These are phyloP conservation scores for Macrobrachium rosenbergii DNA, from an alignment of 1,140 invertebrate genomes.

Conservation along the genomic window DNA sequence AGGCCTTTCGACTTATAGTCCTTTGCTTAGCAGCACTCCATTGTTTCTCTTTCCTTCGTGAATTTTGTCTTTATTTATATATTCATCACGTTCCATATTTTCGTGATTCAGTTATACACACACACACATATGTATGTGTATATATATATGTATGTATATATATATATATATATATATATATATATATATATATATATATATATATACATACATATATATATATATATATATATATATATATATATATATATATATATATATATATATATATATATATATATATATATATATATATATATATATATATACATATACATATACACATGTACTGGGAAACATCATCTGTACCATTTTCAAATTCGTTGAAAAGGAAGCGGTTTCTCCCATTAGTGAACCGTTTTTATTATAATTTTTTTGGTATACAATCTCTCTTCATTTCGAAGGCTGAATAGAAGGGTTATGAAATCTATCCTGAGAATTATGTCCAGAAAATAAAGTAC, in stretches of 20 bases:
- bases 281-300: slow-evolving; percentile 17
- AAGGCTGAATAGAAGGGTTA: too few relatives aligned
- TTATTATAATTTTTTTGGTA: too few relatives aligned
- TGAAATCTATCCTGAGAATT: too few relatives aligned
- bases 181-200: slow-evolving; percentile 15
- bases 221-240: slow-evolving; percentile 19
- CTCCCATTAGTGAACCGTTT: too few relatives aligned
- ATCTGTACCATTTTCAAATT: too few relatives aligned
- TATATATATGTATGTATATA: slow-evolving; percentile 10
- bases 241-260: slow-evolving; percentile 8
- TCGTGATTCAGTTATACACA: not conserved
- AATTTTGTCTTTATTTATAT: not conserved
- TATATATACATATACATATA: slow-evolving; percentile 10
- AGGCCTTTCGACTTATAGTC: too few relatives aligned
- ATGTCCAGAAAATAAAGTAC: too few relatives aligned
- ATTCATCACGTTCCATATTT: not conserved
- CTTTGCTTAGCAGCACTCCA: too few relatives aligned
- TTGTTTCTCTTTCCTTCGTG: too few relatives aligned
- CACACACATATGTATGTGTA: not conserved
- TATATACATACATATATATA: slow-evolving; percentile 4
- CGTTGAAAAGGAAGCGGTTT: too few relatives aligned
- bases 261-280: slow-evolving; percentile 7
- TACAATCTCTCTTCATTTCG: too few relatives aligned
- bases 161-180: slow-evolving; percentile 11
- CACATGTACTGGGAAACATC: too few relatives aligned